These are phyloP conservation scores for Phoenicopterus ruber DNA, from an alignment of 2,113 vertebrate species.

Conservation along the genomic window DNA sequence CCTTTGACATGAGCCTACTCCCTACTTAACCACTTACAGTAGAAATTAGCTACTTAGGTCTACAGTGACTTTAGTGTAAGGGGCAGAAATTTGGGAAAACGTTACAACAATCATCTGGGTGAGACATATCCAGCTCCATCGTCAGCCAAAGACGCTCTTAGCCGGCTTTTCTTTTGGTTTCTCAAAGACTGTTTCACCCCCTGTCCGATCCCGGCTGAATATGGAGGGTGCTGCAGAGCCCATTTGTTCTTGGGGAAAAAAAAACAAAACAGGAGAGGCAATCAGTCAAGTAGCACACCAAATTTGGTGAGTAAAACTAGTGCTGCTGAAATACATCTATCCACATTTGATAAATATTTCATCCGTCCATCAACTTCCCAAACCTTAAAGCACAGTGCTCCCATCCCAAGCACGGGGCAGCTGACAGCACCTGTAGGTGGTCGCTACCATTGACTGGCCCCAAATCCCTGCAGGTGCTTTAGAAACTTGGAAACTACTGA, in stretches of 20 bases:
- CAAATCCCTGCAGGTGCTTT: background rate
- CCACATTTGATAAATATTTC: background rate
- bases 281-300: background rate
- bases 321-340: background rate
- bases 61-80: background rate
- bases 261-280: background rate
- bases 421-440: background rate
- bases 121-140: slow-evolving; percentile 66
- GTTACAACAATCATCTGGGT: background rate
- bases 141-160: slow-evolving; percentile 87
- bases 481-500: background rate
- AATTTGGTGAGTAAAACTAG: background rate
- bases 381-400: background rate
- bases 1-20: background rate
- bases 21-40: background rate
- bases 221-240: slow-evolving; percentile 87
- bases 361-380: background rate
- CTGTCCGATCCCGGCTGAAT: slow-evolving; percentile 84
- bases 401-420: background rate
- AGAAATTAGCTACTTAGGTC: background rate
- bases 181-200: slow-evolving; percentile 84
- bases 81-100: background rate
- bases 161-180: slow-evolving; percentile 75
- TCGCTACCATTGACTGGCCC: too few relatives aligned
- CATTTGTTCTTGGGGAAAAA: slow-evolving; percentile 84